Evolutionary conservation across 2,888 invertebrate genomes (phyloP).

Genomic region (Scaeva pyrastri): DNA sequence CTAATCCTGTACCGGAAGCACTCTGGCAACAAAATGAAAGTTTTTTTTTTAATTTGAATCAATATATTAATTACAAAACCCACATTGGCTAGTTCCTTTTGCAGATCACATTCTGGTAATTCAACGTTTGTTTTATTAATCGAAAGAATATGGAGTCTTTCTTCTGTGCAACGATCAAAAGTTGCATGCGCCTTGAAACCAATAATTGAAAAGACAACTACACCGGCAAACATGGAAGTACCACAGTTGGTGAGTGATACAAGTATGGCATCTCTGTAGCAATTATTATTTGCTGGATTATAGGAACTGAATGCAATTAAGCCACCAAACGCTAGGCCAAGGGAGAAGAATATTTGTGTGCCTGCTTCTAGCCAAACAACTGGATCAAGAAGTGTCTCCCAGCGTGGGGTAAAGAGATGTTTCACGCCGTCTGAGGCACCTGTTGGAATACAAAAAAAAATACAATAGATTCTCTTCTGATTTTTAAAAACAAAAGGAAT

Average conservation of each 20-base stretch:
- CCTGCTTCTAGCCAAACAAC: slow-evolving; percentile 99
- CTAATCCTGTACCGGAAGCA: slow-evolving; percentile 97
- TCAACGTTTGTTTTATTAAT: slow-evolving; percentile 86
- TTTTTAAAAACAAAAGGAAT: too few relatives aligned
- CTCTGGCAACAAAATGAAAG: slow-evolving; percentile 87
- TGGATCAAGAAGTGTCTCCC: slow-evolving; percentile 95
- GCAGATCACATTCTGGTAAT: slow-evolving; percentile 91
- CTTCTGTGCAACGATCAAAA: slow-evolving; percentile 82
- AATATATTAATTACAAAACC: slow-evolving; percentile 83
- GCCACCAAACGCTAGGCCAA: slow-evolving; percentile 97
- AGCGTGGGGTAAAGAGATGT: slow-evolving; percentile 96
- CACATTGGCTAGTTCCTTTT: slow-evolving; percentile 95
- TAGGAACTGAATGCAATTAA: slow-evolving; percentile 97
- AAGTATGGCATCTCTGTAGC: slow-evolving; percentile 95
- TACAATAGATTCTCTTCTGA: too few relatives aligned
- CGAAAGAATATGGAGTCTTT: slow-evolving; percentile 85
- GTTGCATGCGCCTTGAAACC: slow-evolving; percentile 90
- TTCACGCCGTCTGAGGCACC: slow-evolving; percentile 89
- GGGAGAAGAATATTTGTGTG: slow-evolving; percentile 98
- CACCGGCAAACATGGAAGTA: slow-evolving; percentile 98
- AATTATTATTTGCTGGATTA: slow-evolving; percentile 98
- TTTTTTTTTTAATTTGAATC: not conserved
- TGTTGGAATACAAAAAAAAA: slow-evolving; percentile 50
- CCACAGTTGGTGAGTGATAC: slow-evolving; percentile 97
- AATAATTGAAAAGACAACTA: slow-evolving; percentile 97